phyloP scores from a whole-genome alignment of 2,888 invertebrate species.

The Leptinotarsa tumamoca region DNA sequence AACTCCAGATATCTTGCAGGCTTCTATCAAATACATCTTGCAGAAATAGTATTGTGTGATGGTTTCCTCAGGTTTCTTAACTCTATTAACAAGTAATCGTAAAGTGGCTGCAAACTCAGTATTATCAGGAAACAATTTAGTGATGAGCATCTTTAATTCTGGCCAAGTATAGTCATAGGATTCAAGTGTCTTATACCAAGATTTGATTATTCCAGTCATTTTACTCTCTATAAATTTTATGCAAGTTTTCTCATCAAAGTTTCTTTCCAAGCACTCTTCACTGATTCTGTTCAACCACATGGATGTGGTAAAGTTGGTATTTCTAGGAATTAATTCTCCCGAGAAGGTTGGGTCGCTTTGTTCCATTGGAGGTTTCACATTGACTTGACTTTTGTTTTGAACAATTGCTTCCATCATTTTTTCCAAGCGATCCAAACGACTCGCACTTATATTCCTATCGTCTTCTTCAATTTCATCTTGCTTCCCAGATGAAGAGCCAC shows the following conservation, averaged over 20 bases:
- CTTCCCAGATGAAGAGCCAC: not conserved
- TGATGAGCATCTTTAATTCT: conserved; percentile 55
- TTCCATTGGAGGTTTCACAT: conserved; percentile 4
- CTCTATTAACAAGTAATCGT: conserved; percentile 49
- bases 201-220: conserved; percentile 56
- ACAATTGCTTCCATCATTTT: conserved; percentile 54
- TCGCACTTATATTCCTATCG: conserved; percentile 27
- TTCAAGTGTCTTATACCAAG: conserved; percentile 55
- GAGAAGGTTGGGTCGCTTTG: conserved; percentile 13
- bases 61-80: conserved; percentile 52
- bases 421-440: conserved; percentile 53
- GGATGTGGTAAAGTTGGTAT: conserved; percentile 52
- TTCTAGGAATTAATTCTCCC: conserved; percentile 48
- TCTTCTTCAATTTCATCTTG: conserved; percentile 19
- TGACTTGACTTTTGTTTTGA: conserved; percentile 29
- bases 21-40: conserved; percentile 56
- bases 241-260: conserved; percentile 52
- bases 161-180: conserved; percentile 56
- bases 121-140: conserved; percentile 56
- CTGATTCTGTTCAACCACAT: conserved; percentile 56
- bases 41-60: conserved; percentile 56
- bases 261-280: conserved; percentile 50
- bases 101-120: conserved; percentile 53
- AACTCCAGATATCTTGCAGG: conserved; percentile 56
- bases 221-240: conserved; percentile 51